Evolutionary conservation across 2,888 invertebrate genomes (phyloP), one percentile per base, ranked within the genome.

Genomic region (Dorcus hopei): DNA sequence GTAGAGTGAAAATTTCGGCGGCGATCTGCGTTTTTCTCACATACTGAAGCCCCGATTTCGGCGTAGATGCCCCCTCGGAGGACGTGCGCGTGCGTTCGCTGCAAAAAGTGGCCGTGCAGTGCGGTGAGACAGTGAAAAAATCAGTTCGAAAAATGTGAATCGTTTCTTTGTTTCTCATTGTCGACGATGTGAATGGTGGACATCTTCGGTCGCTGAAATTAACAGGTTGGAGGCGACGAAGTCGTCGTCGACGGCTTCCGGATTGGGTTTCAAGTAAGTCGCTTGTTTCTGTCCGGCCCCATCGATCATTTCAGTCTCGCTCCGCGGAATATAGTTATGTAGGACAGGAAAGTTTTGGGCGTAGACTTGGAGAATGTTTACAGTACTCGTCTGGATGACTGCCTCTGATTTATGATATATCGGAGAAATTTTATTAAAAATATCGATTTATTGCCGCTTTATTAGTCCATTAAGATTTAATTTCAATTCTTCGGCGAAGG

Each of bases 311-410:
- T 38, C 23, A 16, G 52, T 26, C 41, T 64, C 48, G 68, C 71
- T 72, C 70, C 70, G 70, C 70, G 68, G 65, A 70, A 40, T 48
- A 42, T 43, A 16, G 23, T 38, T 71, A 75, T 73, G 76, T 76
- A 75, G 75, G 77, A 74, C 76, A 76, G 65, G 66, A 68, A 68
- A 45, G 65, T 71, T 71, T 74, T 75, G 75, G 76, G 75, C 75
- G 76, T 76, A 71, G 73, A 69, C 68, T 61, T 49, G 47, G 64
- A 72, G 72, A 74, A 73, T 74, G 72, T 74, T 70, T 62, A 61
- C 70, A 76, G 61, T 72, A 72, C 68, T 75, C 67, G 65, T 60
- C 65, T 77, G 77, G 77, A 68, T 77, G 52, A 54, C 55, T 63
- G 57, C 49, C 49, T 59, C 61, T 63, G 61, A 63, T 63, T 62